phyloP scores from a whole-genome alignment of 2,113 vertebrate genomes.

The Pituophis catenifer region DNA sequence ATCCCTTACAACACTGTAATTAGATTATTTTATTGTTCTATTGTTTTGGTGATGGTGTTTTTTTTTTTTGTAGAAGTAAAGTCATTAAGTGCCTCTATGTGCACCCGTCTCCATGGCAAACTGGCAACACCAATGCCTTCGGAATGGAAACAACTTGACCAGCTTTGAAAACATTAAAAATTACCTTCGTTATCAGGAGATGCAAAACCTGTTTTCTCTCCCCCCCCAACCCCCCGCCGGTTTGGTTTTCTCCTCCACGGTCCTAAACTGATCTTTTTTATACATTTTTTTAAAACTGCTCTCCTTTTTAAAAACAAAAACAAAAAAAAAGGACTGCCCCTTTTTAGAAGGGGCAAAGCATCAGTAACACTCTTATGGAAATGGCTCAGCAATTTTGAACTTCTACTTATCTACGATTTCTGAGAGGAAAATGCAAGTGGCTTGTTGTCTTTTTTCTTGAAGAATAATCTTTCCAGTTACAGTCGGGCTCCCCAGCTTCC shows the following conservation, averaged over 20 bases:
- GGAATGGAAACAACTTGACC: background rate
- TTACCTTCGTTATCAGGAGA: background rate
- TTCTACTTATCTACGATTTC: background rate
- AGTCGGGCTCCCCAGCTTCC: background rate
- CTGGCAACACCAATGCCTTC: background rate
- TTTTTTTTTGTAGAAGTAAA: constrained; percentile 18
- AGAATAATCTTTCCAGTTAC: background rate
- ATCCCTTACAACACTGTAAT: background rate
- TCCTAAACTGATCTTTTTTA: background rate
- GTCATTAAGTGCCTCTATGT: background rate
- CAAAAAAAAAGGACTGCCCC: background rate
- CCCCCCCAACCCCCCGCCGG: fast-evolving
- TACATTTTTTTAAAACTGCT: background rate
- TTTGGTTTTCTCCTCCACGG: background rate
- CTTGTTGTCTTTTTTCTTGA: background rate
- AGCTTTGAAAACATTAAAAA: background rate
- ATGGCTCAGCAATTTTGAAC: background rate
- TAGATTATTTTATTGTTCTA: constrained; percentile 15
- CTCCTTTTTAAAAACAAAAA: background rate
- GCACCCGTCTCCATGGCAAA: constrained; percentile 7
- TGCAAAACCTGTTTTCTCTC: background rate
- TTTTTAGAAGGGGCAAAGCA: background rate
- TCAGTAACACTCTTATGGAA: background rate
- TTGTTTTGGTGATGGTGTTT: background rate
- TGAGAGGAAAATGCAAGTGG: background rate